These are phyloP conservation scores for Pristionchus fissidentatus DNA, from an alignment of 2,888 invertebrate species.

Conservation along the genomic window DNA sequence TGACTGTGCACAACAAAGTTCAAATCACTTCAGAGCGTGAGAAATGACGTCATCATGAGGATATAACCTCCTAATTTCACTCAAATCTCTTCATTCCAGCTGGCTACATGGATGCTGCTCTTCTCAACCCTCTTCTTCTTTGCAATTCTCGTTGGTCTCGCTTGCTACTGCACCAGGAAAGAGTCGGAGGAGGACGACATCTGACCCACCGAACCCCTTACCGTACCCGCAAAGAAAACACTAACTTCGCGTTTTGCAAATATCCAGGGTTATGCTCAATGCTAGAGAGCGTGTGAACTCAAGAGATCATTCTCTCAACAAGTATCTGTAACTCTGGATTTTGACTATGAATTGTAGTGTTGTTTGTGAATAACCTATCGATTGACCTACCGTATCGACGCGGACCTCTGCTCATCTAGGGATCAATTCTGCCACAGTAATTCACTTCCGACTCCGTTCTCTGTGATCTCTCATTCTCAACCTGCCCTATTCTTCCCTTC, in stretches of 20 bases:
- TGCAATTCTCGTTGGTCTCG: constrained; percentile 75
- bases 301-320: no score
- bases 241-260: no score
- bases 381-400: constrained; percentile 1
- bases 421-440: constrained; percentile 34
- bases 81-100: constrained; percentile 56
- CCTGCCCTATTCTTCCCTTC: neutral
- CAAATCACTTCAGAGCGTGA: no score
- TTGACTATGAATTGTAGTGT: no score
- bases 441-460: constrained; percentile 19
- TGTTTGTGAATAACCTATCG: no score
- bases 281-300: no score
- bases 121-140: constrained; percentile 76
- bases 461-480: constrained; percentile 9
- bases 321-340: no score
- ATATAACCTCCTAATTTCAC: neutral
- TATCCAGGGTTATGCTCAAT: no score
- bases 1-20: no score
- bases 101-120: constrained; percentile 75
- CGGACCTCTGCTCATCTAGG: constrained; percentile 39
- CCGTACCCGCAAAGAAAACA: no score
- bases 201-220: constrained; percentile 20
- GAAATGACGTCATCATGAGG: no score
- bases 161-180: constrained; percentile 76
- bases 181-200: constrained; percentile 73